Percentiles rank a stretch among this genome's conserved stretches.
phyloP scores from a whole-genome alignment of 64 coral and sea anemone species.

The Montipora sp. region DNA sequence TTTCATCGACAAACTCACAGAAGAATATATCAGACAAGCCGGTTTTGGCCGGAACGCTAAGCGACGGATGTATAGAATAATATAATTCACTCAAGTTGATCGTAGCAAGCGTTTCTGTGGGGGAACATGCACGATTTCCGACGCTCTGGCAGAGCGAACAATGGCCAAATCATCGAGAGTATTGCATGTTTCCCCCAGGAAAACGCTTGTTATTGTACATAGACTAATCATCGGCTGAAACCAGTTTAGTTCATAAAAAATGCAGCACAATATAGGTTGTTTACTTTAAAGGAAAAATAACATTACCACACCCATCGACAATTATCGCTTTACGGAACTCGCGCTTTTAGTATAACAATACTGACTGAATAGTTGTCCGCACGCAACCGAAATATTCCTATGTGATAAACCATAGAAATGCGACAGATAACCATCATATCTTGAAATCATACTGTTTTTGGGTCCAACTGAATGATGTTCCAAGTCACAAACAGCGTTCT shows the following conservation, averaged over 20 bases:
- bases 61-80: too few species aligned
- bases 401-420: neutral
- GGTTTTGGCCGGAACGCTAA: neutral
- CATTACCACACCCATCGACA: neutral
- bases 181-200: too few species aligned
- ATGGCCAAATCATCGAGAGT: too few species aligned
- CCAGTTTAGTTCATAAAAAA: neutral
- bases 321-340: neutral
- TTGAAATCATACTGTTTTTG: too few species aligned
- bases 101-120: too few species aligned
- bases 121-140: too few species aligned
- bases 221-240: neutral
- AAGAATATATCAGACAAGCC: neutral
- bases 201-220: too few species aligned
- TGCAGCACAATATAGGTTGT: slow-evolving; percentile 9
- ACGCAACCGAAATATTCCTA: neutral
- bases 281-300: neutral
- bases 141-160: too few species aligned
- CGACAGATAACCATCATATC: neutral
- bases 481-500: too few species aligned
- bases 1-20: too few species aligned
- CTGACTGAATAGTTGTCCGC: neutral
- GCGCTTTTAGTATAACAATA: neutral
- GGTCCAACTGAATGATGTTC: too few species aligned
- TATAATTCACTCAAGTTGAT: too few species aligned